phyloP scores from a whole-genome alignment of 1,140 invertebrate genomes.

The Macrotrachela quadricornifera region DNA sequence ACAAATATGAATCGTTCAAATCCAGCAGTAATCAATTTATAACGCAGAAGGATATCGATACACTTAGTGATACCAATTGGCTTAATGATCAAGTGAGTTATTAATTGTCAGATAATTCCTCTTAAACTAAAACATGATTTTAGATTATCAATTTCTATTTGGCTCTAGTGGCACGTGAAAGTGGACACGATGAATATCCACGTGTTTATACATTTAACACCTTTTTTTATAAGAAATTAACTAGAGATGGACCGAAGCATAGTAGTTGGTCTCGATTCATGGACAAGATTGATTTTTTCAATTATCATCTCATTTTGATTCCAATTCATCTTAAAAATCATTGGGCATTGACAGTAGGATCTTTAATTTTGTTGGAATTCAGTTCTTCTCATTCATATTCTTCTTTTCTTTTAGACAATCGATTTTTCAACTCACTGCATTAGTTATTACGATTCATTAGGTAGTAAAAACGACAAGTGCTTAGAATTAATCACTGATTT shows the following conservation, averaged over 20 bases:
- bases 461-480: conserved; percentile 42
- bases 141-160: no score
- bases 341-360: conserved; percentile 65
- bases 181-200: no score
- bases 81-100: no score
- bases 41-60: no score
- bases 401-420: conserved; percentile 38
- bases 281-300: conserved; percentile 50
- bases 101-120: no score
- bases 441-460: conserved; percentile 51
- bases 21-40: no score
- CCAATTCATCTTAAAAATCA: conserved; percentile 82
- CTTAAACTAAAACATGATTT: no score
- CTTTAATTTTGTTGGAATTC: not conserved
- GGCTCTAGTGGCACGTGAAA: no score
- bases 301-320: conserved; percentile 53
- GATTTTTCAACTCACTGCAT: conserved; percentile 55
- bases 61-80: no score
- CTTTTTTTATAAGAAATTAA: conserved; percentile 74
- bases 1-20: no score
- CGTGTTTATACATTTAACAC: conserved; percentile 67
- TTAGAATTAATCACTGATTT: conserved; percentile 38
- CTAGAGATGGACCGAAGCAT: conserved; percentile 30
- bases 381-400: conserved; percentile 6
- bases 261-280: conserved; percentile 10